Evolutionary conservation across 2,113 vertebrate species (phyloP).

Genomic region (Spizaetus ornatus): DNA sequence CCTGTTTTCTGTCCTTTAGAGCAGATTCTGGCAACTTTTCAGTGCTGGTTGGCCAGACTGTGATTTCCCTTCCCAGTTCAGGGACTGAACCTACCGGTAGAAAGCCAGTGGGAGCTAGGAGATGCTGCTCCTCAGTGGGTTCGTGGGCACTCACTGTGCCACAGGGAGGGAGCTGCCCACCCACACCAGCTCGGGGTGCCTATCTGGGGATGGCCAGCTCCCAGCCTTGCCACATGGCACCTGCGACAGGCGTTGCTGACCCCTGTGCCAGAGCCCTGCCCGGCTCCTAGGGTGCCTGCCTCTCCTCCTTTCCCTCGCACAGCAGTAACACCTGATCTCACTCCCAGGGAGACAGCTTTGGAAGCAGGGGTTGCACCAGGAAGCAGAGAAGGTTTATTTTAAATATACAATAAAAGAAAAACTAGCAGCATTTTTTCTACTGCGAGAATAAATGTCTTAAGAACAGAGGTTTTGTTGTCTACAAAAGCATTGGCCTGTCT

Average conservation of each 20-base stretch:
- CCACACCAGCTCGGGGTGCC: not conserved
- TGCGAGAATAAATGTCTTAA: not conserved
- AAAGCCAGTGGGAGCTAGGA: not conserved
- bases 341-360: not conserved
- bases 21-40: too few relatives aligned
- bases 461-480: not conserved
- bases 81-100: too few relatives aligned
- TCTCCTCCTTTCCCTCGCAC: not conserved
- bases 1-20: not conserved
- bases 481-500: not conserved
- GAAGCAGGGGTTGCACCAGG: not conserved
- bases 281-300: not conserved
- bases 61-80: too few relatives aligned
- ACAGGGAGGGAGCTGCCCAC: not conserved
- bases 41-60: too few relatives aligned
- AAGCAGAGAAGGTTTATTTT: not conserved
- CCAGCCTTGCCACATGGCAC: not conserved
- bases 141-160: not conserved
- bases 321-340: not conserved
- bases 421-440: not conserved
- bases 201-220: not conserved
- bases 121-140: not conserved
- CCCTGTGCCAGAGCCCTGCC: not conserved
- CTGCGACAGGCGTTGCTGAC: fast-evolving
- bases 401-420: not conserved